phyloP scores from a whole-genome alignment of 2,888 invertebrate genomes.

The Heliconius hortense region DNA sequence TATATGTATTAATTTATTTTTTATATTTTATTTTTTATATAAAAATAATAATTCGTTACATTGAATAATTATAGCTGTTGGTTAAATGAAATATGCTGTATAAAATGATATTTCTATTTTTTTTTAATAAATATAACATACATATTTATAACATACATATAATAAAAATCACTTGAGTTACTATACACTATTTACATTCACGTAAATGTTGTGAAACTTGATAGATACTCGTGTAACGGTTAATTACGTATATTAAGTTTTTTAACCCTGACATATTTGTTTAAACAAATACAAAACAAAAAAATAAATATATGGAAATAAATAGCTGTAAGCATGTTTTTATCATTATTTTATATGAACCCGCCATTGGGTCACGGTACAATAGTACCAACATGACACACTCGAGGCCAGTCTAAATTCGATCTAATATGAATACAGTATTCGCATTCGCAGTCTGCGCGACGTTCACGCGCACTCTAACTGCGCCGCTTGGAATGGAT shows the following conservation, averaged over 20 bases:
- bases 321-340: background rate
- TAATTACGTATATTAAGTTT: background rate
- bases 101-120: background rate
- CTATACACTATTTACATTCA: no score
- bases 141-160: background rate
- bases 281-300: background rate
- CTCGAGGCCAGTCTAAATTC: constrained; percentile 21
- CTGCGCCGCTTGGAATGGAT: constrained; percentile 29
- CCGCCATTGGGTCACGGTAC: constrained; percentile 18
- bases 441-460: constrained; percentile 6
- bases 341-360: constrained; percentile 8
- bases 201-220: no score
- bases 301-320: background rate
- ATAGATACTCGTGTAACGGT: background rate
- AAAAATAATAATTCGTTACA: no score
- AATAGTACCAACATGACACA: constrained; percentile 15
- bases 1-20: background rate
- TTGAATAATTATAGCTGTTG: no score
- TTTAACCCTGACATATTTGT: background rate
- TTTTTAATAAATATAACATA: background rate
- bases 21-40: no score
- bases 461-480: background rate
- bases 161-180: no score
- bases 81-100: background rate
- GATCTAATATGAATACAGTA: constrained; percentile 25